Conservation (phyloP, 2,113 vertebrate genomes). For the Hydrochoerus hydrochaeris region DNA sequence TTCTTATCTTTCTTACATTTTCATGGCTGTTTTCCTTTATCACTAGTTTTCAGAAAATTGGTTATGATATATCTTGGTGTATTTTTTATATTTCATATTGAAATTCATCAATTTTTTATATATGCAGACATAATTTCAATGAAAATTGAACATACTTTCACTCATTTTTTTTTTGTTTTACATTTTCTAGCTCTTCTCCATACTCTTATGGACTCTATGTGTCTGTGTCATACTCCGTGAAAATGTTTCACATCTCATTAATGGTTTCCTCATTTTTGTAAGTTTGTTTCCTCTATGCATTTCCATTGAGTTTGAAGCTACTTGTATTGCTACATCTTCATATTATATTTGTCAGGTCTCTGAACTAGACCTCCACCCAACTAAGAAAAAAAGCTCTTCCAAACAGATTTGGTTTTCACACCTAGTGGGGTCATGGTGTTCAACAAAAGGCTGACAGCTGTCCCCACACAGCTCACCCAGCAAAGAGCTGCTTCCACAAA, state of each 20-base stretch:
- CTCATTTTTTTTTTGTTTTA: not conserved
- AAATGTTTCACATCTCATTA: not conserved
- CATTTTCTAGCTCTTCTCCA: not conserved
- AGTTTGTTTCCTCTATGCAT: not conserved
- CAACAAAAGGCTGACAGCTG: too few species aligned
- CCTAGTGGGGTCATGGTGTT: too few species aligned
- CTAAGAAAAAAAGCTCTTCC: too few species aligned
- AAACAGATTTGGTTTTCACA: too few species aligned
- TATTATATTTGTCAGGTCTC: too few species aligned
- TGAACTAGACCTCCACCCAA: too few species aligned
- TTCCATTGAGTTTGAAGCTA: not conserved
- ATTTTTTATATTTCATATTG: not conserved
- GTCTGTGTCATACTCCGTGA: not conserved
- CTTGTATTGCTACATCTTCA: not conserved
- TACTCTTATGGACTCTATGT: not conserved
- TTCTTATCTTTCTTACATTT: not conserved
- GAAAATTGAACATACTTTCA: not conserved
- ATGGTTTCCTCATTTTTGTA: not conserved
- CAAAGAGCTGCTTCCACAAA: too few species aligned
- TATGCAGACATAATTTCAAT: not conserved
- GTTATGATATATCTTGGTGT: not conserved
- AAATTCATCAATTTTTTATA: not conserved
- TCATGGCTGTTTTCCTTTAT: not conserved
- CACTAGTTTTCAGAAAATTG: not conserved
- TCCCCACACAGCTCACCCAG: too few species aligned